phyloP scores from a whole-genome alignment of 2,113 vertebrate genomes.

The Saimiri boliviensis region DNA sequence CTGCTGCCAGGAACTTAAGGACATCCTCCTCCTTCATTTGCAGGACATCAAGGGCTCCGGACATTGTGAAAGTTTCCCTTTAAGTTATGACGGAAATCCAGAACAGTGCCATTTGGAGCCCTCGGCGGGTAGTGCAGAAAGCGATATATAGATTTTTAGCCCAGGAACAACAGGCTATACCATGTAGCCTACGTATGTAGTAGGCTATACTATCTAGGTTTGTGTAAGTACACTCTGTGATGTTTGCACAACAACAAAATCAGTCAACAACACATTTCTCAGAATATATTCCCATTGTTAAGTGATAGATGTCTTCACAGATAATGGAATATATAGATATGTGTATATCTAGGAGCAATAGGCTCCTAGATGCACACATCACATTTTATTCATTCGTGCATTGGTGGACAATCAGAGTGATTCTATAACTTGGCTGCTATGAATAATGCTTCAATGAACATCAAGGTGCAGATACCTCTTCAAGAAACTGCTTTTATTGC shows the following conservation, averaged over 20 bases:
- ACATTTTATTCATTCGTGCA: background rate
- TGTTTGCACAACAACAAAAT: background rate
- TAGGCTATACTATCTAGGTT: too few relatives aligned
- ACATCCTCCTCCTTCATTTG: too few relatives aligned
- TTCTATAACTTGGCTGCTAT: background rate
- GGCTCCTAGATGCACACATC: background rate
- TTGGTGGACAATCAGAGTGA: background rate
- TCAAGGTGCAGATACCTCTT: background rate
- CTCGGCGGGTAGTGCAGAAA: too few relatives aligned
- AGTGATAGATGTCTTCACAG: background rate
- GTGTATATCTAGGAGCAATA: background rate
- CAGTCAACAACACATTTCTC: background rate
- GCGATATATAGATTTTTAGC: too few relatives aligned
- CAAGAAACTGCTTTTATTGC: background rate
- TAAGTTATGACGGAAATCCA: too few relatives aligned
- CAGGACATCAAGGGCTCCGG: too few relatives aligned
- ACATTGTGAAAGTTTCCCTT: too few relatives aligned
- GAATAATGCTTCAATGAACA: background rate
- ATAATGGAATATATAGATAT: background rate
- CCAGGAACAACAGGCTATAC: background rate
- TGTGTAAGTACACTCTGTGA: background rate
- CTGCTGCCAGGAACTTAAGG: too few relatives aligned
- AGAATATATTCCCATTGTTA: background rate
- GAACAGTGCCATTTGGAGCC: too few relatives aligned
- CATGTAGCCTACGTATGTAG: background rate